These are phyloP conservation scores for Oncorhynchus nerka DNA, from an alignment of 2,113 vertebrate genomes.

Conservation along the genomic window DNA sequence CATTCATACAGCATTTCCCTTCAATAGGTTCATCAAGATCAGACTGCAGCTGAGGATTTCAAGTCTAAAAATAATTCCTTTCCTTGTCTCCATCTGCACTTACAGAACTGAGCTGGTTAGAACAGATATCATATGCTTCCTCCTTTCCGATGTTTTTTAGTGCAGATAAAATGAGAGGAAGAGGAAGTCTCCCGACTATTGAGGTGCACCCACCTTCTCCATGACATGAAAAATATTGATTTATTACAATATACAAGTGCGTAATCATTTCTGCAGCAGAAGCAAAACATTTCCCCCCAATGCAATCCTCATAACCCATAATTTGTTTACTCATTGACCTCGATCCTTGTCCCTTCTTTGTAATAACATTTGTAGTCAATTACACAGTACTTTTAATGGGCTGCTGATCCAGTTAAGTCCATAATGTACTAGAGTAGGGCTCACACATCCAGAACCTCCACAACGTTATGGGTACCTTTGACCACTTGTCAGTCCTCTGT, in stretches of 20 bases:
- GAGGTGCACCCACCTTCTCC: conserved; percentile 3
- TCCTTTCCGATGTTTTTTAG: conserved; percentile 8
- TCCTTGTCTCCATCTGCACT: neutral
- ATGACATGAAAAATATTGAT: conserved; percentile 31
- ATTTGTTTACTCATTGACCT: neutral
- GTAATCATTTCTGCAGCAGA: conserved; percentile 23
- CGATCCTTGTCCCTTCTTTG: too few species aligned
- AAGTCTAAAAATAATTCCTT: neutral
- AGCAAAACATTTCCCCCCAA: neutral
- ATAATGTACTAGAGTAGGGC: too few species aligned
- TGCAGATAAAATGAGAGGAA: neutral
- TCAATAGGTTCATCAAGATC: neutral
- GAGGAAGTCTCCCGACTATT: neutral
- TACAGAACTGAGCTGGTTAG: conserved; percentile 13
- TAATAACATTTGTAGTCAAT: too few species aligned
- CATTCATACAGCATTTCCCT: neutral
- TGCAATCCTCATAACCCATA: neutral
- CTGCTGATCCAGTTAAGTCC: too few species aligned
- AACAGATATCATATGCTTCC: conserved; percentile 39
- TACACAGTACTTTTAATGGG: too few species aligned
- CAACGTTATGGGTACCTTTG: too few species aligned
- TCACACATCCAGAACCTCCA: too few species aligned
- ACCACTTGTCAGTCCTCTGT: too few species aligned
- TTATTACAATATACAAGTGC: conserved; percentile 25
- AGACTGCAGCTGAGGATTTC: neutral